Conservation (phyloP, 2,113 vertebrate species). For the Raja brachyura region DNA sequence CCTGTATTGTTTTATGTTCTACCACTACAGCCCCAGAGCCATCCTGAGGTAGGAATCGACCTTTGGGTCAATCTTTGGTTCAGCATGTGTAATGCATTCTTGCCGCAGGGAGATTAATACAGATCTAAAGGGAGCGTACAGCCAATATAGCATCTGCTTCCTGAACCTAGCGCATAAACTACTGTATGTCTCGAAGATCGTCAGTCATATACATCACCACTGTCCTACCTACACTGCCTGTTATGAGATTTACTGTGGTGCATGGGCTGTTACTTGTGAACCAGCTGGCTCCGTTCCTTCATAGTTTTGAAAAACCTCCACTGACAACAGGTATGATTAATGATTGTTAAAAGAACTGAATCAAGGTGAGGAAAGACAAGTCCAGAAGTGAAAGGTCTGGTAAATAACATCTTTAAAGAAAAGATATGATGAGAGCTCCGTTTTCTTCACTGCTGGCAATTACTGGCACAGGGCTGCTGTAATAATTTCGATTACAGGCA, state of each 20-base stretch:
- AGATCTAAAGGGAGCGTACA: slow-evolving; percentile 52
- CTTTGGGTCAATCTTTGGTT: too few species aligned
- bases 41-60: too few species aligned
- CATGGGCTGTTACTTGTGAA: slow-evolving; percentile 53
- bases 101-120: slow-evolving; percentile 52
- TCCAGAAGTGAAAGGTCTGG: slow-evolving; percentile 71
- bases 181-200: slow-evolving; percentile 63
- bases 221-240: slow-evolving; percentile 58
- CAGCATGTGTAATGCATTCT: too few species aligned
- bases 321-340: slow-evolving; percentile 85
- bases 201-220: slow-evolving; percentile 70
- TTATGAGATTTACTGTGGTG: slow-evolving; percentile 67
- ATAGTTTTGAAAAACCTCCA: slow-evolving; percentile 88
- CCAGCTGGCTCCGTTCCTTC: slow-evolving; percentile 63
- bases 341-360: slow-evolving; percentile 87
- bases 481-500: slow-evolving; percentile 99
- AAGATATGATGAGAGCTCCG: slow-evolving; percentile 86
- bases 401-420: slow-evolving; percentile 87
- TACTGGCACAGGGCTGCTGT: slow-evolving; percentile 93
- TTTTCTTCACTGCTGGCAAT: slow-evolving; percentile 94
- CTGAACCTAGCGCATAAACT: slow-evolving; percentile 79
- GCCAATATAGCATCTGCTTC: slow-evolving; percentile 59
- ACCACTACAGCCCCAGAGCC: too few species aligned
- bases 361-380: slow-evolving; percentile 84
- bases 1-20: too few species aligned